Evolutionary conservation across 2,797 vertebrate genomes (phyloP), one percentile per base, ranked within the genome.

Genomic region (Silurus aristotelis): DNA sequence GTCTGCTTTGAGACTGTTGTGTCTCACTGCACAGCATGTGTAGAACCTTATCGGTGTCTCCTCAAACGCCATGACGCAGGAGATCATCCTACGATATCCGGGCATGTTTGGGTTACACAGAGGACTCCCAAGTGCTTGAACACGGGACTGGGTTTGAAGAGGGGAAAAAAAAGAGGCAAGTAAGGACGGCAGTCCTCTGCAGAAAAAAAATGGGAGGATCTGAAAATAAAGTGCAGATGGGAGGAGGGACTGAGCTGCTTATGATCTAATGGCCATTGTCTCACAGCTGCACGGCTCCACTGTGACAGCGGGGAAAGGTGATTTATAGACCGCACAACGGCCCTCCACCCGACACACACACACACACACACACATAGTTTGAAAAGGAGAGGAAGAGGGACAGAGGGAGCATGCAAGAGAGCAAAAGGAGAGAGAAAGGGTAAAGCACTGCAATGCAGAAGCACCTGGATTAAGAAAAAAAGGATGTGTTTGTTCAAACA

Each of bases 231-330:
- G 46, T 80, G 79, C 56, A 75, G 87, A 83, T 79, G 87, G 78
- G 85, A 87, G 87, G 84, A 86, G 68, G 85, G 84, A 86, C 91
- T 91, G 91, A 84, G 75, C 90, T 89, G 89, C 89, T 88, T 90
- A 93, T 93, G 92, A 94, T 93, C 93, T 94, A 95, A 95, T 94
- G 93, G 91, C 93, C 93, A 93, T 94, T 93, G 94, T 94, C 94
- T 94, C 90, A 90, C 92, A 90, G 92, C 89, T 88, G 90, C 92
- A 90, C 90, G 90, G 93, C 91, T 90, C 90, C 84, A 89, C 87
- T 88, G 87, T 93, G 93, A 94, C 94, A 93, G 89, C 88, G 83
- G 91, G 90, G 88, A 92, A 92, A 91, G 91, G 92, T 94, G 93
- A 95, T 95, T 95, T 95, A 94, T 94, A 91, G 92, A 92, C 87